Evolutionary conservation across 2,888 invertebrate species (phyloP).

Genomic region (Drosophila niveifrons): DNA sequence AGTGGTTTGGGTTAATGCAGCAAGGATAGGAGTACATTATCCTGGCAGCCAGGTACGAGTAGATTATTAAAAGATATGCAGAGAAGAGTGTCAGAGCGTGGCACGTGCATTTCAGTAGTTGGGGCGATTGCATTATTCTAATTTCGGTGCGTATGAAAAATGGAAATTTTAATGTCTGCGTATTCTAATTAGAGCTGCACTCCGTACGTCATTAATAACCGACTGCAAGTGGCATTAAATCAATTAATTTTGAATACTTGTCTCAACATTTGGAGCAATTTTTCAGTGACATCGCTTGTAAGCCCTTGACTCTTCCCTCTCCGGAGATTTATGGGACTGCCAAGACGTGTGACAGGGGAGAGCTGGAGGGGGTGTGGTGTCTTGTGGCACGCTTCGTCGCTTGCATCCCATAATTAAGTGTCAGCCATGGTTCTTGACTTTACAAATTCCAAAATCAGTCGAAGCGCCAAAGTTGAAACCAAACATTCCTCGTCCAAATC

Average conservation of each 20-base stretch:
- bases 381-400: conserved; percentile 67
- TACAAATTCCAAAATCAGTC: conserved; percentile 79
- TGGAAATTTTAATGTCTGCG: conserved; percentile 50
- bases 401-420: conserved; percentile 79
- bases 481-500: conserved; percentile 40
- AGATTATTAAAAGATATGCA: conserved; percentile 73
- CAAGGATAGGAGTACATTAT: conserved; percentile 48
- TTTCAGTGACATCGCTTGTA: conserved; percentile 68
- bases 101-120: conserved; percentile 27
- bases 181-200: conserved; percentile 75
- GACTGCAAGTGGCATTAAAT: conserved; percentile 69
- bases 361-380: not conserved
- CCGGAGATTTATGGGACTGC: conserved; percentile 60
- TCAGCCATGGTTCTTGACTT: conserved; percentile 78
- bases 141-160: conserved; percentile 66
- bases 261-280: conserved; percentile 75
- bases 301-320: conserved; percentile 44
- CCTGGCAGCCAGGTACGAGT: conserved; percentile 31
- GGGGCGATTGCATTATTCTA: conserved; percentile 41
- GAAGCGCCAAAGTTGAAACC: conserved; percentile 23
- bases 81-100: conserved; percentile 12
- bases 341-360: not conserved
- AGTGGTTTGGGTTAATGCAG: conserved; percentile 21
- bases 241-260: conserved; percentile 81
- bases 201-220: conserved; percentile 77